Evolutionary conservation across 2,113 vertebrate genomes (phyloP).

Genomic region (Sciurus niger): DNA sequence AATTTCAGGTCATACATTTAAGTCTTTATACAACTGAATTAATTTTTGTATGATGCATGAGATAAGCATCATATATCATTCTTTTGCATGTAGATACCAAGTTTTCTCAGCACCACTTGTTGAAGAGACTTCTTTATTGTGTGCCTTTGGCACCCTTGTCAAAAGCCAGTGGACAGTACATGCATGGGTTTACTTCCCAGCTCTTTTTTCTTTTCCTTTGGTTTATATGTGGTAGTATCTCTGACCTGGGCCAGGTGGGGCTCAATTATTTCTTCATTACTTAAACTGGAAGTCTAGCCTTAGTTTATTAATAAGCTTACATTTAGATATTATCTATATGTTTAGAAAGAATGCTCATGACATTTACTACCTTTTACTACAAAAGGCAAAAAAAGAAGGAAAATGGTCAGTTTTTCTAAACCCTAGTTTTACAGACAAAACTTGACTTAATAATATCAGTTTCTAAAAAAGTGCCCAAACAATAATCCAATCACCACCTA

Average conservation of each 20-base stretch:
- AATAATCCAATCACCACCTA: not conserved
- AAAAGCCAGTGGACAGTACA: not conserved
- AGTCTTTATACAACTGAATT: not conserved
- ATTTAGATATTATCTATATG: slow-evolving; percentile 56
- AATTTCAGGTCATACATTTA: not conserved
- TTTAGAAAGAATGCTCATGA: slow-evolving; percentile 53
- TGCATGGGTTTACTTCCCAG: not conserved
- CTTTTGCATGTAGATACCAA: not conserved
- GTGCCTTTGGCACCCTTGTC: not conserved
- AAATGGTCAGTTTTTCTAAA: slow-evolving; percentile 60
- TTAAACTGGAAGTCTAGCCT: slow-evolving; percentile 48
- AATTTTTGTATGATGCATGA: not conserved
- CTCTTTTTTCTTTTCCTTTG: not conserved
- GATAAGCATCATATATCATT: not conserved
- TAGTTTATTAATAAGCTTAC: slow-evolving; percentile 64
- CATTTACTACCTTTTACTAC: not conserved
- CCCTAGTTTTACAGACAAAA: slow-evolving; percentile 40
- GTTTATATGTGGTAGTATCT: too few species aligned
- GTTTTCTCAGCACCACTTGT: not conserved
- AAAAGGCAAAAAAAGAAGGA: slow-evolving; percentile 61
- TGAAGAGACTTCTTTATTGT: not conserved
- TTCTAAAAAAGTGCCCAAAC: slow-evolving; percentile 24
- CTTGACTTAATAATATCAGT: slow-evolving; percentile 26
- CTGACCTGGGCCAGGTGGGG: not conserved
- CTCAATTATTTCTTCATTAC: slow-evolving; percentile 49